Percentiles rank a stretch among this genome's conserved stretches.
Evolutionary conservation across 1,140 invertebrate genomes (phyloP).

Genomic region (Saccostrea glomerata): DNA sequence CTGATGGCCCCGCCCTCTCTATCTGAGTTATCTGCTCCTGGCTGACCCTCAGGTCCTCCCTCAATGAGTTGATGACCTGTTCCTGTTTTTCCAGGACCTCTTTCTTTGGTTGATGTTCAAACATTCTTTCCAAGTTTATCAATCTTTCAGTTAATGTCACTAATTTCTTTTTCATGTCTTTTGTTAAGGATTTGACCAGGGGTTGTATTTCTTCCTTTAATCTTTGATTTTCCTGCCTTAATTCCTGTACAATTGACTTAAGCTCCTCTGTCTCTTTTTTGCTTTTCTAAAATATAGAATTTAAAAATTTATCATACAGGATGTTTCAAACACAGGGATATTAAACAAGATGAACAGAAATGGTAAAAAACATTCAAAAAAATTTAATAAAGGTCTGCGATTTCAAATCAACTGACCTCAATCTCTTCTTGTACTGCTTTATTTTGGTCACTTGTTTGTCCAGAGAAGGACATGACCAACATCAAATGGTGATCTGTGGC

Average conservation of each 20-base stretch:
- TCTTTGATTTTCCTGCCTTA: conserved; percentile 7
- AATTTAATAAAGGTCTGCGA: no score
- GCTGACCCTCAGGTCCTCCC: not conserved
- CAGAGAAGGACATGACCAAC: not conserved
- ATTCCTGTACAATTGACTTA: not conserved
- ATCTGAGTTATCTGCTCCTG: conserved; percentile 20
- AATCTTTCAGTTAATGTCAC: conserved; percentile 38
- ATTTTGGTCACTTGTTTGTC: not conserved
- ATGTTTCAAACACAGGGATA: no score
- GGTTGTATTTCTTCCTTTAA: conserved; percentile 10
- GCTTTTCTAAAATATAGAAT: conserved; percentile 10
- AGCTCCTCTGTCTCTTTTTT: not conserved
- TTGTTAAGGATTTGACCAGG: not conserved
- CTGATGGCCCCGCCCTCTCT: conserved; percentile 13
- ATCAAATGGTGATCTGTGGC: conserved; percentile 24
- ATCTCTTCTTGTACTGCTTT: not conserved
- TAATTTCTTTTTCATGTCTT: conserved; percentile 21
- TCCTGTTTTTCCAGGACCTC: conserved; percentile 32
- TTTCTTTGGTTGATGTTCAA: conserved; percentile 17
- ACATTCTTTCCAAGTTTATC: conserved; percentile 23
- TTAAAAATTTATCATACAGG: not conserved
- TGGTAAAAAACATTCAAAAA: no score
- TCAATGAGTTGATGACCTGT: not conserved
- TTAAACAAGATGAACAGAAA: no score
- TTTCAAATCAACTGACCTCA: not conserved